Evolutionary conservation across 2,888 invertebrate species (phyloP).

Genomic region (Syritta pipiens): DNA sequence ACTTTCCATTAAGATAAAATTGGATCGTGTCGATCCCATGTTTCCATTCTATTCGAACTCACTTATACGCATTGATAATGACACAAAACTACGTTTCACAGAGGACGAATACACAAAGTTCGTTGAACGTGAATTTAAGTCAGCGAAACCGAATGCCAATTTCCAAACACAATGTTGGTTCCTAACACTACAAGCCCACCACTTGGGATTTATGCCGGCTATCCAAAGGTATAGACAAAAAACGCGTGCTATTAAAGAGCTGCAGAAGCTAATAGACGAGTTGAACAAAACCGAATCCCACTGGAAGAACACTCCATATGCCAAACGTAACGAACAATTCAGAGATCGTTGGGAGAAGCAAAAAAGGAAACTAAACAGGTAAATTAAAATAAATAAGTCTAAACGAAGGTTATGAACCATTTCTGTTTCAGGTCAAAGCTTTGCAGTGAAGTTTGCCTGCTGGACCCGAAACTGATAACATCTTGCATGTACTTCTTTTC

Average conservation of each 20-base stretch:
- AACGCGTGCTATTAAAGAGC: constrained; percentile 84
- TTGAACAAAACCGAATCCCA: constrained; percentile 89
- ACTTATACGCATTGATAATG: constrained; percentile 86
- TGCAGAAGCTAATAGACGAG: constrained; percentile 93
- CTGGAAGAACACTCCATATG: constrained; percentile 89
- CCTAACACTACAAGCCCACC: constrained; percentile 95
- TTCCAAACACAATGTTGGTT: constrained; percentile 99
- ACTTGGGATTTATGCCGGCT: constrained; percentile 93
- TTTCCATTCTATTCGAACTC: constrained; percentile 93
- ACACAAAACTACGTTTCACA: constrained; percentile 90
- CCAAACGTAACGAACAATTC: constrained; percentile 89
- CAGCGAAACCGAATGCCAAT: constrained; percentile 84
- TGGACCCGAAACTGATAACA: constrained; percentile 90
- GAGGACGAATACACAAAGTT: constrained; percentile 86
- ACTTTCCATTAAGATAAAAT: constrained; percentile 92
- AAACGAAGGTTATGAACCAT: background rate
- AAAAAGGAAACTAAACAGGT: constrained; percentile 87
- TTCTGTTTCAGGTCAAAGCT: constrained; percentile 87
- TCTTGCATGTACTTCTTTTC: constrained; percentile 93
- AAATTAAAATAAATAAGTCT: constrained; percentile 29
- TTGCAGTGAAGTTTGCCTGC: constrained; percentile 93
- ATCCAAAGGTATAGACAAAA: constrained; percentile 90
- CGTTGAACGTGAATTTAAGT: constrained; percentile 72
- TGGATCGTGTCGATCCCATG: constrained; percentile 92
- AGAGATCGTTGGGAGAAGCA: constrained; percentile 93